Percentiles rank a stretch among this genome's conserved stretches.
Evolutionary conservation across 1,140 invertebrate species (phyloP).

Genomic region (Drosophila pandora): DNA sequence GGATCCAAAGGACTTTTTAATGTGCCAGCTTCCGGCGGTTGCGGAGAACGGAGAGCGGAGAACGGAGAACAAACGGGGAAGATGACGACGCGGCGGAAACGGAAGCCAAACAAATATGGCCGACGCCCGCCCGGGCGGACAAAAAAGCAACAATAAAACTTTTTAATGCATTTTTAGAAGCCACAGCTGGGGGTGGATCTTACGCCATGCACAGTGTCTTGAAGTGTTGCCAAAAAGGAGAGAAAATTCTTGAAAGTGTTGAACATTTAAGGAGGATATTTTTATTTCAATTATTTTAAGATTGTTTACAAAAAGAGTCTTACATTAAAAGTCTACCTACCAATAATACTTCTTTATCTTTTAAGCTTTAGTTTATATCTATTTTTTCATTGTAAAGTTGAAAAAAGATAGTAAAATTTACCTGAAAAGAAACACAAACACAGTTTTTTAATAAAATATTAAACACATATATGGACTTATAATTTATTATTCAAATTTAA

Average conservation of each 20-base stretch:
- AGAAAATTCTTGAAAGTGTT: too few species aligned
- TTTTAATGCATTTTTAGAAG: conserved; percentile 71
- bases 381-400: too few species aligned
- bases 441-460: too few species aligned
- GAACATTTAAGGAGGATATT: too few species aligned
- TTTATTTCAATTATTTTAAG: too few species aligned
- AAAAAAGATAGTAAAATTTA: neutral
- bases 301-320: too few species aligned
- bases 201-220: conserved; percentile 30
- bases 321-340: too few species aligned
- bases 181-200: conserved; percentile 14
- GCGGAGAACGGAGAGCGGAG: neutral
- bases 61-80: conserved; percentile 16
- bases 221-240: neutral
- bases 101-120: conserved; percentile 79
- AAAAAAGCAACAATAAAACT: conserved; percentile 68
- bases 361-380: too few species aligned
- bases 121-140: conserved; percentile 37
- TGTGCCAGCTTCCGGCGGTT: conserved; percentile 65
- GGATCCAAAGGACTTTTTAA: conserved; percentile 56
- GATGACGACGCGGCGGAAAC: conserved; percentile 57
- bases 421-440: neutral
- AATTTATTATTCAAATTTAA: too few species aligned
- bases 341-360: too few species aligned
- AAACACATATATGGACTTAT: neutral